phyloP scores from a whole-genome alignment of 2,797 vertebrate species.

The Lophius americanus region DNA sequence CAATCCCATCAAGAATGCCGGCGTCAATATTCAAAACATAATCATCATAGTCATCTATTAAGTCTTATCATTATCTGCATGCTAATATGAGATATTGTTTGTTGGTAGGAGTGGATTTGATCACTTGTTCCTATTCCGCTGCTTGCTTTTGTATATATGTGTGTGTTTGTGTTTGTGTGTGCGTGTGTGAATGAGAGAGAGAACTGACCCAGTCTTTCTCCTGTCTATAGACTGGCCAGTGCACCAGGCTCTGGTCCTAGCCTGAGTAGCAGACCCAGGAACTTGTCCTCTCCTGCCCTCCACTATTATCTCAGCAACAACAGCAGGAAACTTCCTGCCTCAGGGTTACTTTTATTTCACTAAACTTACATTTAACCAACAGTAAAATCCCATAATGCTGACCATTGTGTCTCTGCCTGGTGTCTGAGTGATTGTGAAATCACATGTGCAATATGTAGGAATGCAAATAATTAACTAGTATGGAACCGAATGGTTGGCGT shows the following conservation, averaged over 20 bases:
- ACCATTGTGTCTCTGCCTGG: neutral
- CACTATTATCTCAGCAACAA: constrained; percentile 78
- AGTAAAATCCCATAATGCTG: constrained; percentile 1
- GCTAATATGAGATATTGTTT: neutral
- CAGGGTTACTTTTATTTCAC: constrained; percentile 67
- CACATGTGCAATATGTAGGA: neutral
- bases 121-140: neutral
- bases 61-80: constrained; percentile 6
- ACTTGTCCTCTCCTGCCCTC: constrained; percentile 77
- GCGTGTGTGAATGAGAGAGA: neutral
- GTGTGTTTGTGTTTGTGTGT: constrained; percentile 7
- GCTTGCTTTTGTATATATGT: constrained; percentile 5
- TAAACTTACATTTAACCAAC: constrained; percentile 18
- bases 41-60: neutral
- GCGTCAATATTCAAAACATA: neutral
- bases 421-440: constrained; percentile 2
- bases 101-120: neutral
- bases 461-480: constrained; percentile 10
- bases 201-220: constrained; percentile 63
- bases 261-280: constrained; percentile 74
- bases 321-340: constrained; percentile 71
- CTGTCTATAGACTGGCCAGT: constrained; percentile 69
- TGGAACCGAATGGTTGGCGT: constrained; percentile 24
- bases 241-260: constrained; percentile 65
- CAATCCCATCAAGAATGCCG: neutral